These are phyloP conservation scores for Anas platyrhynchos DNA, from an alignment of 2,113 vertebrate genomes.

Conservation along the genomic window DNA sequence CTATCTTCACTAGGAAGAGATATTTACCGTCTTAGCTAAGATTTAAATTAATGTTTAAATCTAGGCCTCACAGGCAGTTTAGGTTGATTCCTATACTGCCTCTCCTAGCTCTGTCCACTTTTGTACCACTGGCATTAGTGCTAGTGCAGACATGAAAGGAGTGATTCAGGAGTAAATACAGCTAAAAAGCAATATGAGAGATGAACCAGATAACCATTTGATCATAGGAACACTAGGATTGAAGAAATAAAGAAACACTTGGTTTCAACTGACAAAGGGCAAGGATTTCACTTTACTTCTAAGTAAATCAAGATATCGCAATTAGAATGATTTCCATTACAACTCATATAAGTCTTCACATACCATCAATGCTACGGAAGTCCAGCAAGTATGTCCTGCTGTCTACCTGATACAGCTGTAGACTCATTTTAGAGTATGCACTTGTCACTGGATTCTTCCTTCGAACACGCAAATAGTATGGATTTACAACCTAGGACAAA, in stretches of 20 bases:
- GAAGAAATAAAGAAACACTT: neutral
- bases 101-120: neutral
- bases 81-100: neutral
- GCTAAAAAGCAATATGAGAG: neutral
- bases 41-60: neutral
- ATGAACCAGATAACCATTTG: neutral
- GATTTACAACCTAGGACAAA: conserved; percentile 91
- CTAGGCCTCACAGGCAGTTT: neutral
- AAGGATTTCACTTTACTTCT: neutral
- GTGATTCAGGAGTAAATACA: neutral
- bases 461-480: conserved; percentile 94
- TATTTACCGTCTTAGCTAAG: neutral
- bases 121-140: neutral
- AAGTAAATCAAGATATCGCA: neutral
- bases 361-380: conserved; percentile 98
- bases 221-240: neutral
- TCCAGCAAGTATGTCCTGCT: conserved; percentile 97
- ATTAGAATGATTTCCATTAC: neutral
- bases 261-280: neutral
- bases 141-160: neutral
- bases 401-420: conserved; percentile 98
- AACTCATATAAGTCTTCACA: conserved; percentile 21
- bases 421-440: conserved; percentile 96
- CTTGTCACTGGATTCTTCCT: conserved; percentile 94
- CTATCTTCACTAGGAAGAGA: neutral